These are phyloP conservation scores for Ypsolopha sequella DNA, from an alignment of 2,888 invertebrate genomes.

Conservation along the genomic window DNA sequence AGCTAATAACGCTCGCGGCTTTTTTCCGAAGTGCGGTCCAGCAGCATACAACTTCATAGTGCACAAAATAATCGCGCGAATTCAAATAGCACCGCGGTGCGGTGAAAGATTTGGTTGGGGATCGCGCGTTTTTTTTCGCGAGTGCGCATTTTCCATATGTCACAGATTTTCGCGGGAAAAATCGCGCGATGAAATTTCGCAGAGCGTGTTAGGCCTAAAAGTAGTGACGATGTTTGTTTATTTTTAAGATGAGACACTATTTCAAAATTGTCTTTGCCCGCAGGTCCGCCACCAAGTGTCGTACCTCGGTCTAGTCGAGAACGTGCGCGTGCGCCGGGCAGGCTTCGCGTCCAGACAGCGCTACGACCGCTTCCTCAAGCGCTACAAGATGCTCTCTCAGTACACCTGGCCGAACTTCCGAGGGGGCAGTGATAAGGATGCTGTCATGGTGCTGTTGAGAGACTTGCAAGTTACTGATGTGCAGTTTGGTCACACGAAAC, in stretches of 20 bases:
- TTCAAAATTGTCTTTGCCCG: not conserved
- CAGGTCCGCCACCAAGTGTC: conserved; percentile 78
- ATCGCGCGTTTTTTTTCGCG: too few relatives aligned
- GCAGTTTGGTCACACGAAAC: conserved; percentile 94
- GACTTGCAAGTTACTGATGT: conserved; percentile 86
- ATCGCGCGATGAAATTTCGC: too few relatives aligned
- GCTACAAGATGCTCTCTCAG: conserved; percentile 97
- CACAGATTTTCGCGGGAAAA: too few relatives aligned
- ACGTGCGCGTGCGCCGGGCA: conserved; percentile 94
- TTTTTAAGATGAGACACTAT: not conserved
- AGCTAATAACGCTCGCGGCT: too few relatives aligned
- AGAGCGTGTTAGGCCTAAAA: too few relatives aligned
- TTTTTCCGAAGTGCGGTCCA: too few relatives aligned
- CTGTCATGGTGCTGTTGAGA: conserved; percentile 85
- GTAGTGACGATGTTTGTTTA: too few relatives aligned
- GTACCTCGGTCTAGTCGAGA: conserved; percentile 94
- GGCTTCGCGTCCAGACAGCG: conserved; percentile 97
- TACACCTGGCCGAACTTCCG: conserved; percentile 98
- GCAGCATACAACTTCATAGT: too few relatives aligned
- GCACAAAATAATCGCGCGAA: too few relatives aligned
- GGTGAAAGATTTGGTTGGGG: too few relatives aligned
- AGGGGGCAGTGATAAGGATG: conserved; percentile 82
- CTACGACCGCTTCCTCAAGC: conserved; percentile 92
- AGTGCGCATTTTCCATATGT: too few relatives aligned
- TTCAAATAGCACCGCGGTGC: too few relatives aligned